Evolutionary conservation across 2,797 vertebrate species (phyloP).

Genomic region (Ceryle rudis): DNA sequence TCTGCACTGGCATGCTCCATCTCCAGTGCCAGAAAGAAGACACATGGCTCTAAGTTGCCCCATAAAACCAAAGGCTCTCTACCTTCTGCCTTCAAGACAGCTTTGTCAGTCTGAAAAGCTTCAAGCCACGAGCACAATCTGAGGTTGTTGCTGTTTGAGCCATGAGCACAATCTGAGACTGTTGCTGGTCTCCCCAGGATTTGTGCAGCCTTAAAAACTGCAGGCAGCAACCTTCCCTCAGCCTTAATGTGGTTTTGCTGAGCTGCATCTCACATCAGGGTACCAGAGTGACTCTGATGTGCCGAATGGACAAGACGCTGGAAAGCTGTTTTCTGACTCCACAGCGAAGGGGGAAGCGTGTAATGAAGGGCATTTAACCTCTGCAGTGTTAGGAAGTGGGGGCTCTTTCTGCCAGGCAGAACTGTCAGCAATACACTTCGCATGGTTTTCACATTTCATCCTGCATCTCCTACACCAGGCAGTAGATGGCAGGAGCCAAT

Average conservation of each 20-base stretch:
- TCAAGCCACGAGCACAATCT: background rate
- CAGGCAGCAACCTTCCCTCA: background rate
- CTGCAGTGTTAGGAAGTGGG: background rate
- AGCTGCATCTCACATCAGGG: rapidly evolving
- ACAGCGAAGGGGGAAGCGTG: background rate
- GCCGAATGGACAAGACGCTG: background rate
- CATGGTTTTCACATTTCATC: background rate
- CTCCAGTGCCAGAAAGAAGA: background rate
- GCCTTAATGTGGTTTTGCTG: background rate
- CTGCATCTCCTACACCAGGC: conserved; percentile 7
- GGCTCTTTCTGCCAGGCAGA: background rate
- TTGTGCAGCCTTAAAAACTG: background rate
- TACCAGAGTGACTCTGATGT: too few relatives aligned
- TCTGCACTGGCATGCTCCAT: background rate
- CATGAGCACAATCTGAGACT: background rate
- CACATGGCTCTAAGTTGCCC: rapidly evolving
- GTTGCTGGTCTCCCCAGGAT: background rate
- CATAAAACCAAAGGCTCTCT: background rate
- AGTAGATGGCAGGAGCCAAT: background rate
- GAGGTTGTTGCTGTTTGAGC: background rate
- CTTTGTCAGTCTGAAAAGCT: background rate
- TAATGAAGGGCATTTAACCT: background rate
- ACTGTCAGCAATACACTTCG: background rate
- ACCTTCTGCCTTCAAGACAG: background rate
- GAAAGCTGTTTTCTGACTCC: background rate